phyloP scores from a whole-genome alignment of 2,797 vertebrate species.

The Semotilus atromaculatus region DNA sequence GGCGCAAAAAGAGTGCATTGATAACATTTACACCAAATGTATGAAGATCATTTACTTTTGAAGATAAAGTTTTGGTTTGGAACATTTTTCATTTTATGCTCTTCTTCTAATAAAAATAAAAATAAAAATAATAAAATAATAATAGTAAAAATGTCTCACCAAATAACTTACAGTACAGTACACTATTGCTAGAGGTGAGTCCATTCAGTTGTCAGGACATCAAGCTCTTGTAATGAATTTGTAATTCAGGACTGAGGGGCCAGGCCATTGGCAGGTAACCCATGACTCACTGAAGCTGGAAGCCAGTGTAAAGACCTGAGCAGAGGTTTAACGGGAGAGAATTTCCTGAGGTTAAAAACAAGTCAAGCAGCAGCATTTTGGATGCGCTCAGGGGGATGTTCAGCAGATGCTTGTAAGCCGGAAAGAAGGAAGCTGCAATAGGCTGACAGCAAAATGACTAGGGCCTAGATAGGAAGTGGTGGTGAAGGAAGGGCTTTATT shows the following conservation, averaged over 20 bases:
- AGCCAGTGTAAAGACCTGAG: conserved; percentile 17
- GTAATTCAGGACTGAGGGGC: conserved; percentile 18
- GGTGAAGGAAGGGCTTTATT: conserved; percentile 23
- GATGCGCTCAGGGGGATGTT: conserved; percentile 1
- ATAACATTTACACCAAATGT: not conserved
- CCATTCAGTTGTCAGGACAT: not conserved
- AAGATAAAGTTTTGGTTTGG: not conserved
- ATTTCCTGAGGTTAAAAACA: conserved; percentile 41
- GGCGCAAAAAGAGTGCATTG: not conserved
- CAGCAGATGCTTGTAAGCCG: not conserved
- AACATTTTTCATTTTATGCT: not conserved
- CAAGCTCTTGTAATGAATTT: conserved; percentile 7
- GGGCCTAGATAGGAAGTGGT: not conserved
- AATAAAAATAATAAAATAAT: not conserved
- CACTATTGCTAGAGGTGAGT: not conserved
- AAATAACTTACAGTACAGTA: not conserved
- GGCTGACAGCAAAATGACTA: conserved; percentile 13
- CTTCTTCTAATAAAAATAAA: not conserved
- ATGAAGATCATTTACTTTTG: not conserved
- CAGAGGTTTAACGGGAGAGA: conserved; percentile 7
- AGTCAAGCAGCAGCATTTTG: conserved; percentile 29
- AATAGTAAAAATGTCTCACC: not conserved
- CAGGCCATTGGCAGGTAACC: not conserved
- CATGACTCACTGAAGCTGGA: not conserved
- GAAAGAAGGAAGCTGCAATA: conserved; percentile 10